Base-by-base conservation (phyloP, 2,797 vertebrate genomes). In the Gallirallus australis region DNA sequence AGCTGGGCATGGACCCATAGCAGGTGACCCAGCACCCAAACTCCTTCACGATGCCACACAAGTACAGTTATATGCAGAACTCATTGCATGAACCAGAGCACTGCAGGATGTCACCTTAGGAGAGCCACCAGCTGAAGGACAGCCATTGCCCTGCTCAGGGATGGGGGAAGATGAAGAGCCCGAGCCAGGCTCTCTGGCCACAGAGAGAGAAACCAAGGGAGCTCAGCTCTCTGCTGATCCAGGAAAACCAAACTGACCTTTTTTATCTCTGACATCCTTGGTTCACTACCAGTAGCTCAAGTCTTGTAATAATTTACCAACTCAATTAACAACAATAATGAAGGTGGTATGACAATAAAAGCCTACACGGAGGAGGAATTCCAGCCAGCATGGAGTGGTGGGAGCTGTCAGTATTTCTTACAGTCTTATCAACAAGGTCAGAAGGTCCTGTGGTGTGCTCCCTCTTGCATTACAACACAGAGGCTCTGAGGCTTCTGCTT, bases 91-190 rank as follows among this genome's bases (percentile, higher is more conserved):
- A 68, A 71, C 54, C 68, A 48, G 12, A 78, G 48, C 7, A 4
- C 61, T 10, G 52, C 59, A 80, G 68, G 65, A 9, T 37, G 31
- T n/a, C 65, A 75, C 35, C 33, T 35, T 24, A 25, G 24, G 40
- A 88, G 25, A 61, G 59, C 23, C 71, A 37, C 7, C 1, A 7
- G 56, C 48, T 33, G 35, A 50, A 80, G 48, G 24, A 35, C 23
- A 84, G 54, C 21, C 1, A 1, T 4, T 28, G 25, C 33, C 10
- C 17, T 72, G 59, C 23, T 40, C 0, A 1, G 6, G 20, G 45
- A 75, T 1, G 0, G 27, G 21, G 18, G 57, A 37, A 90, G 54
- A 66, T 27, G 63, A 6, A 63, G 52, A 63, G 48, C 31, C 40
- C 8, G 2, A 40, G 64, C 10, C 50, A 65, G 4, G 27, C 14